These are phyloP conservation scores for Drosophila quinaria DNA, from an alignment of 2,888 invertebrate genomes.

Conservation along the genomic window DNA sequence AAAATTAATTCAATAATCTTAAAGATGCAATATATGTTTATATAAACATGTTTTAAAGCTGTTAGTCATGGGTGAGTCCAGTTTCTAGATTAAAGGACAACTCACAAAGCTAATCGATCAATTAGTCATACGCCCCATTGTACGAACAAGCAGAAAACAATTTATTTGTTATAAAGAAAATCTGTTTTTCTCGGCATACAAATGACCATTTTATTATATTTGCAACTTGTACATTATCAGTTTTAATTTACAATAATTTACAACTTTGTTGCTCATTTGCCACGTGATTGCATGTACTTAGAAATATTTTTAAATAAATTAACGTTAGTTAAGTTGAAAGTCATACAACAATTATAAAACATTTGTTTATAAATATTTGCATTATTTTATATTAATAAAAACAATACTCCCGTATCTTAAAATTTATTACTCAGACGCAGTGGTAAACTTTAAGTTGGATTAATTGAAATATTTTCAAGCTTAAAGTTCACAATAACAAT, in stretches of 20 bases:
- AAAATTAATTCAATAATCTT: not conserved
- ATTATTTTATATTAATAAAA: not conserved
- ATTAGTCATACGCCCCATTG: conserved; percentile 27
- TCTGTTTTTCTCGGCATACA: not conserved
- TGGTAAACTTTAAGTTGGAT: not conserved
- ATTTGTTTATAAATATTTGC: not conserved
- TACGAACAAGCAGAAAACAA: not conserved
- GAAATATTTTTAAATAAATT: not conserved
- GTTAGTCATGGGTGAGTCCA: not conserved
- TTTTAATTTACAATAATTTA: not conserved
- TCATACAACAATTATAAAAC: not conserved
- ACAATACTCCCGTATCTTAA: not conserved
- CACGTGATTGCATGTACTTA: not conserved
- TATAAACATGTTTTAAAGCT: not conserved
- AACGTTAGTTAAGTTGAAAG: not conserved
- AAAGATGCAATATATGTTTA: not conserved
- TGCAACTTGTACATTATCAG: not conserved
- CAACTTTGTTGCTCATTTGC: conserved; percentile 6
- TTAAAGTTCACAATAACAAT: conserved; percentile 11
- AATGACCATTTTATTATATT: not conserved
- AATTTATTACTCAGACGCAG: conserved; percentile 13
- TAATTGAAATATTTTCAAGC: not conserved
- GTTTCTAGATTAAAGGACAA: not conserved
- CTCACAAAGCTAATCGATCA: not conserved
- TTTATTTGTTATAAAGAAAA: not conserved